Conservation (phyloP, 2,888 invertebrate species). For the Mythimna vitellina region DNA sequence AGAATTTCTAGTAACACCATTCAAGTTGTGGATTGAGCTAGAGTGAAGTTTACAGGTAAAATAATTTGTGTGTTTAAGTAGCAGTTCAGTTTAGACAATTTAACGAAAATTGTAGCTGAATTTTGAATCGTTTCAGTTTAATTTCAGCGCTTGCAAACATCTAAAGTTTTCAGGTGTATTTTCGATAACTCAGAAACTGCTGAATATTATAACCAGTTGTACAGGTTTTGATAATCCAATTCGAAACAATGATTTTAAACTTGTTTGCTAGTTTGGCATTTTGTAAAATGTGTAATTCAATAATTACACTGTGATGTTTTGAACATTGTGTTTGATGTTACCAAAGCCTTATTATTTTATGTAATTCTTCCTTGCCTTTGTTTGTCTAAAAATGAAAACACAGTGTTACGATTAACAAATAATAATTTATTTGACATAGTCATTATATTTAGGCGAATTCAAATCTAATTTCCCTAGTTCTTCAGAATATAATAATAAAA, state of each 20-base stretch:
- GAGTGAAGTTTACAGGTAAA: neutral
- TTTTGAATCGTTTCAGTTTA: constrained; percentile 35
- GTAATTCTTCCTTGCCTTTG: neutral
- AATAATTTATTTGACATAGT: constrained; percentile 40
- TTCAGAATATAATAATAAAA: constrained; percentile 27
- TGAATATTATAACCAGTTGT: constrained; percentile 28
- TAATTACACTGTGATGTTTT: neutral
- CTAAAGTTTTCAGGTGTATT: constrained; percentile 26
- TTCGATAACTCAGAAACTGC: constrained; percentile 38
- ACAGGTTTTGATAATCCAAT: constrained; percentile 24
- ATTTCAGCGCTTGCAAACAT: constrained; percentile 23
- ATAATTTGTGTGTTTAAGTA: constrained; percentile 2
- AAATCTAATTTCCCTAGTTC: constrained; percentile 48
- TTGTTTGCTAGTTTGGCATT: constrained; percentile 36
- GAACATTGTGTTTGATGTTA: neutral
- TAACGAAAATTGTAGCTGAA: constrained; percentile 3
- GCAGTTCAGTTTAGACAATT: constrained; percentile 7
- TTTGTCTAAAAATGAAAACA: constrained; percentile 8
- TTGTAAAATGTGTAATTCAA: constrained; percentile 9
- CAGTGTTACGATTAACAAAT: constrained; percentile 16
- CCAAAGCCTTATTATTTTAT: neutral
- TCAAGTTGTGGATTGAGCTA: neutral
- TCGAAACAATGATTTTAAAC: constrained; percentile 32
- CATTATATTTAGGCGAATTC: constrained; percentile 17
- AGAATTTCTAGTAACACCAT: neutral